A percentile compares a stretch with the other conserved stretches of the same genome.
Evolutionary conservation across 2,113 vertebrate genomes (phyloP).

Genomic region (Scomber scombrus): DNA sequence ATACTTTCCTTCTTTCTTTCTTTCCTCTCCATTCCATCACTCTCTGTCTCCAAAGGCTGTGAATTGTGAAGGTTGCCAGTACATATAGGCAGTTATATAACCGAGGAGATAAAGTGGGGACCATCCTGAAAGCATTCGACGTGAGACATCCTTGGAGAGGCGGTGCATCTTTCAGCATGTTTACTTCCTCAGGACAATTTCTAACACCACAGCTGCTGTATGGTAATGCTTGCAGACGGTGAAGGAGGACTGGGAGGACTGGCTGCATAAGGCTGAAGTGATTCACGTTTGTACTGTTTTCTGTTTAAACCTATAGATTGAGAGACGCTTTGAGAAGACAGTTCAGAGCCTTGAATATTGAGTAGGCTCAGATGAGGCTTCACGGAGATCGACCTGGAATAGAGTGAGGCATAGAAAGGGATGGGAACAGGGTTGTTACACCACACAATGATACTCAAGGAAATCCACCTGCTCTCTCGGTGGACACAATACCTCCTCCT

Average conservation of each 20-base stretch:
- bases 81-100: slow-evolving; percentile 58
- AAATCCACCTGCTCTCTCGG: slow-evolving; percentile 60
- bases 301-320: slow-evolving; percentile 26
- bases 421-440: background rate
- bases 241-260: background rate
- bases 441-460: slow-evolving; percentile 37
- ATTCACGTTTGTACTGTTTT: slow-evolving; percentile 7
- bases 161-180: slow-evolving; percentile 20
- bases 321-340: slow-evolving; percentile 41
- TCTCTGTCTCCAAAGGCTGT: slow-evolving; percentile 38
- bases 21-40: slow-evolving; percentile 24
- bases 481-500: slow-evolving; percentile 19
- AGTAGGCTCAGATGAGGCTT: slow-evolving; percentile 31
- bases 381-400: slow-evolving; percentile 30
- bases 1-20: slow-evolving; percentile 8
- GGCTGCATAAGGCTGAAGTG: slow-evolving; percentile 27
- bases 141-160: slow-evolving; percentile 38
- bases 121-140: slow-evolving; percentile 28
- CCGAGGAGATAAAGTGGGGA: slow-evolving; percentile 16
- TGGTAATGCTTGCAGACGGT: slow-evolving; percentile 5
- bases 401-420: slow-evolving; percentile 8
- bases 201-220: slow-evolving; percentile 51
- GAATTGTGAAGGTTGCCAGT: slow-evolving; percentile 38
- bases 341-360: slow-evolving; percentile 23
- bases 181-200: slow-evolving; percentile 45